Evolutionary conservation across 1,140 invertebrate genomes (phyloP).

Genomic region (Episyrphus balteatus): DNA sequence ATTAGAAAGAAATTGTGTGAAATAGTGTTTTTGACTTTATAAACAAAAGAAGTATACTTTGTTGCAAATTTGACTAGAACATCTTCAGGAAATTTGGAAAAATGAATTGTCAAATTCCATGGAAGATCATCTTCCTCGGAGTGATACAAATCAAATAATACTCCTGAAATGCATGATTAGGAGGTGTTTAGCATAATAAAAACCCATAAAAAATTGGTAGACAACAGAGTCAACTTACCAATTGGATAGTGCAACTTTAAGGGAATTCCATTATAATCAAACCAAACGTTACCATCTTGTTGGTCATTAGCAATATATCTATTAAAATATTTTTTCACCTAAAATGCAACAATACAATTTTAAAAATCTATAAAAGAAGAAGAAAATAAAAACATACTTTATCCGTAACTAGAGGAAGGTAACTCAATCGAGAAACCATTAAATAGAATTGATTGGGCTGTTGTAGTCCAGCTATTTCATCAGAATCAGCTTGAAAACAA

Average conservation of each 20-base stretch:
- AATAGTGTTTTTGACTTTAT: conserved; percentile 1
- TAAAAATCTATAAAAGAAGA: neutral
- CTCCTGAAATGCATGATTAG: conserved; percentile 26
- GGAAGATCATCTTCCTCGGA: conserved; percentile 65
- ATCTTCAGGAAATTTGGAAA: conserved; percentile 79
- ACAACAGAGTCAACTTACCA: conserved; percentile 40
- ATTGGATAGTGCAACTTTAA: conserved; percentile 96
- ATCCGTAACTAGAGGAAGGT: conserved; percentile 91
- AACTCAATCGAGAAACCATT: conserved; percentile 89
- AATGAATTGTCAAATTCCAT: conserved; percentile 92
- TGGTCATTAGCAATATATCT: conserved; percentile 71
- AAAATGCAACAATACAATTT: conserved; percentile 16
- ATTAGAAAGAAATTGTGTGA: neutral
- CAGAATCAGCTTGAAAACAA: conserved; percentile 75
- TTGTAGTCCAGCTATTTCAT: conserved; percentile 79
- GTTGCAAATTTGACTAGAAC: conserved; percentile 63
- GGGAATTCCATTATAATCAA: conserved; percentile 85
- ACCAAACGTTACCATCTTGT: conserved; percentile 84
- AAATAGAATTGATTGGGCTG: conserved; percentile 86
- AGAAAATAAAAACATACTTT: conserved; percentile 51
- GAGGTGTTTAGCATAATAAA: neutral
- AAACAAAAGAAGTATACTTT: conserved; percentile 47
- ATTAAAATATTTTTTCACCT: conserved; percentile 85
- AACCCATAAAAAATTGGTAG: neutral
- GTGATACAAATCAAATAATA: conserved; percentile 74